These are phyloP conservation scores for Leptinotarsa peninsularis DNA, from an alignment of 2,888 invertebrate species.

Conservation along the genomic window DNA sequence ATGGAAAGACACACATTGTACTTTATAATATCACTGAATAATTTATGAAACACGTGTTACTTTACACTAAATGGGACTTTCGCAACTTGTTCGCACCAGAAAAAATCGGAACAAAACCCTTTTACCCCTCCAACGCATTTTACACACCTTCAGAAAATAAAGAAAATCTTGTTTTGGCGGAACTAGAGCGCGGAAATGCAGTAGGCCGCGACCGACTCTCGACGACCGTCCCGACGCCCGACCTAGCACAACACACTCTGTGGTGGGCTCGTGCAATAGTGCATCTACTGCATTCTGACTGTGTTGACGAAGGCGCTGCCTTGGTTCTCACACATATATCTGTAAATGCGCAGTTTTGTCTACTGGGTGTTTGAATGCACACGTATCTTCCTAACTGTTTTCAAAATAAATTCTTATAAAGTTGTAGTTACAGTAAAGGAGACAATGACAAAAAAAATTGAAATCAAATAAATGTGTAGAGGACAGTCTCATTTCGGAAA, in stretches of 20 bases:
- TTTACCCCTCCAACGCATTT: constrained; percentile 41
- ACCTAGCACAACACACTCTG: constrained; percentile 67
- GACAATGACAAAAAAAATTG: no score
- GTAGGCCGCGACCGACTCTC: constrained; percentile 45
- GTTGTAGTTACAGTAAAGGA: neutral
- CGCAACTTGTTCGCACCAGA: neutral
- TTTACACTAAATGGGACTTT: neutral
- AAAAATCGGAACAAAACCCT: constrained; percentile 19
- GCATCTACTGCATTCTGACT: constrained; percentile 49
- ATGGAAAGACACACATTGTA: no score
- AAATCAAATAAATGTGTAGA: no score
- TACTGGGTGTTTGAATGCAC: neutral
- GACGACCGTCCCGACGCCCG: constrained; percentile 63
- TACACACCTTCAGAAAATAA: constrained; percentile 31
- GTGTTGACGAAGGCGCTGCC: constrained; percentile 44
- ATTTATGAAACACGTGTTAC: neutral
- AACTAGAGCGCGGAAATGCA: constrained; percentile 60
- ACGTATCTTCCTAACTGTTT: neutral
- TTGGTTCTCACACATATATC: constrained; percentile 17
- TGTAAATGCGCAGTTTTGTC: constrained; percentile 30
- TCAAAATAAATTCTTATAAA: neutral
- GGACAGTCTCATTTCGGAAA: no score
- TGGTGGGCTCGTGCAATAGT: constrained; percentile 56
- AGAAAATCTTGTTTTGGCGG: constrained; percentile 53
- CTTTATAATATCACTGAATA: neutral